Base-by-base conservation (phyloP, 2,797 vertebrate species). In the Furcifer pardalis region DNA sequence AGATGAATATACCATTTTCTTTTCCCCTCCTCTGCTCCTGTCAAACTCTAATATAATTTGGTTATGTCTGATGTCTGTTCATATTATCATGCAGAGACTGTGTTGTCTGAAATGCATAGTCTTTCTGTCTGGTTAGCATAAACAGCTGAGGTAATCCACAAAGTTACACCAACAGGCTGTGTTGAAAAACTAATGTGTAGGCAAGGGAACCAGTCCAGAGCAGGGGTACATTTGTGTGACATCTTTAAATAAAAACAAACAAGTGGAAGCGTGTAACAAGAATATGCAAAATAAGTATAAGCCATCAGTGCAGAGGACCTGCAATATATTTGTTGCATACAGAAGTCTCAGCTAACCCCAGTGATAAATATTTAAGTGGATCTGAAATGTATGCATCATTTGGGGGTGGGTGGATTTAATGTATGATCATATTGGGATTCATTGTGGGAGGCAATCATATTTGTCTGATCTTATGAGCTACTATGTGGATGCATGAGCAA, bases 41-140 rank as follows among this genome's bases (percentile, higher is more conserved):
- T 89, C 89, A 86, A 84, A 62, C 15, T 8, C 60, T 80, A 6
- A 76, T 81, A 77, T 73, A 68, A 42, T 89, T 89, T 85, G 84
- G 68, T 46, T 85, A 73, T 68, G 25, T 69, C 79, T 90, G 89
- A 13, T 89, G 65, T 69, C 92, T 77, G 7, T 79, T 91, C 79
- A 30, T 4, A 72, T 83, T 79, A 81, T 44, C 80, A 78, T 78
- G 85, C 60, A 75, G 87, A 37, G 65, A 40, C 56, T 0, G 0
- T 76, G 81, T 77, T 88, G 76, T 60, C 25, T 87, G 75, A 73
- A 85, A 86, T 0, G 0, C 75, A 79, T 69, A 76, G 27, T 76
- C 37, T 72, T 17, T 44, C 35, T 2, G 4, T 72, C 89, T 91
- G 46, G n/a, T 63, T 89, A 15, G 46, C 49, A 30, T 1, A 27